These are phyloP conservation scores for Astropecten irregularis DNA, from an alignment of 53 echinoderm and acorn worm genomes.

Conservation along the genomic window DNA sequence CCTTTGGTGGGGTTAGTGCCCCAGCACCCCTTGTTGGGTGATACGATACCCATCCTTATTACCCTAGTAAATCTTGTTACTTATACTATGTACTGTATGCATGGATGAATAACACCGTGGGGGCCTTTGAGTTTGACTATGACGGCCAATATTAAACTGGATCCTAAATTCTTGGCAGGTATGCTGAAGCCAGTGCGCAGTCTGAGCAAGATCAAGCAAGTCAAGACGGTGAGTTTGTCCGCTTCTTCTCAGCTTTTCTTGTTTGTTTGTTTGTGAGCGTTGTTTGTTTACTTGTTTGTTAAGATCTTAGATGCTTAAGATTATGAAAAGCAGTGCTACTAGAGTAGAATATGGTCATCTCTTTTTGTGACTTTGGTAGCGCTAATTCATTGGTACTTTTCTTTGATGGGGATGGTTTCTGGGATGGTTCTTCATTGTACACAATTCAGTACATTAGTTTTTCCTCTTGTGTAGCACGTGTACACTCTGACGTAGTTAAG, in stretches of 20 bases:
- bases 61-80: constrained; percentile 4
- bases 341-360: no score
- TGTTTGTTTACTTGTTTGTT: neutral
- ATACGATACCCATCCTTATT: constrained; percentile 6
- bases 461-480: no score
- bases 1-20: neutral
- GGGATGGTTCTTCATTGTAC: no score
- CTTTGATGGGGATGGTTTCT: no score
- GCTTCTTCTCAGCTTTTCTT: neutral
- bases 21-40: neutral
- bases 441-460: no score
- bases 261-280: no score
- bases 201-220: constrained; percentile 66
- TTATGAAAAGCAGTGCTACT: no score
- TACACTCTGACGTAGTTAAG: no score
- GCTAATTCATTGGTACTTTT: no score
- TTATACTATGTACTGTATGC: neutral
- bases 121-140: no score
- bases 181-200: constrained; percentile 86
- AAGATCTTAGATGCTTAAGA: neutral
- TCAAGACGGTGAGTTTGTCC: constrained; percentile 59
- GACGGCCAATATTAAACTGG: constrained; percentile 80
- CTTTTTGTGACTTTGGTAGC: no score
- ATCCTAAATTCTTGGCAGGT: constrained; percentile 85
- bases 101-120: no score